Evolutionary conservation across 2,888 invertebrate genomes (phyloP).

Genomic region (Heliconius cydno): DNA sequence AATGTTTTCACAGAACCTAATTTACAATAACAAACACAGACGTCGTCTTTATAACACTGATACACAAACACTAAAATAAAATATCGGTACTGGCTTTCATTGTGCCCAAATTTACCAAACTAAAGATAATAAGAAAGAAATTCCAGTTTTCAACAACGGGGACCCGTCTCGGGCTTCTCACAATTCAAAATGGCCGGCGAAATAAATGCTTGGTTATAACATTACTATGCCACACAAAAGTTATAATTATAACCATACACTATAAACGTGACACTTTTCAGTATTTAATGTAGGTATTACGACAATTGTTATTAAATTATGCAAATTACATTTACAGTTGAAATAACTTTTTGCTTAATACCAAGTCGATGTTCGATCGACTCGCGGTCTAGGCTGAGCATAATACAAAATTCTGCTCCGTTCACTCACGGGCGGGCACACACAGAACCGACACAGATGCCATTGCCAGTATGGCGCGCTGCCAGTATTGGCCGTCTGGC

Average conservation of each 20-base stretch:
- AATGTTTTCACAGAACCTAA: conserved; percentile 27
- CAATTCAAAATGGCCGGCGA: conserved; percentile 79
- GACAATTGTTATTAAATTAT: conserved; percentile 58
- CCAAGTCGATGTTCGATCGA: conserved; percentile 50
- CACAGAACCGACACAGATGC: conserved; percentile 61
- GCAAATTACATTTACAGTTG: conserved; percentile 58
- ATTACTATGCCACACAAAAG: conserved; percentile 47
- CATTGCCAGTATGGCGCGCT: conserved; percentile 67
- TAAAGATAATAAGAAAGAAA: conserved; percentile 53
- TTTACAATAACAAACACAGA: conserved; percentile 39
- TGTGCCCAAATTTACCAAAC: conserved; percentile 35
- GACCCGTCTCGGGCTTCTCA: conserved; percentile 53
- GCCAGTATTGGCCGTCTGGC: conserved; percentile 74
- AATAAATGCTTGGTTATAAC: conserved; percentile 53
- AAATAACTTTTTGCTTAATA: conserved; percentile 49
- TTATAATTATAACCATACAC: conserved; percentile 13
- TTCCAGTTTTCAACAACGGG: conserved; percentile 66
- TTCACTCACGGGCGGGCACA: conserved; percentile 64
- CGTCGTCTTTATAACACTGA: conserved; percentile 30
- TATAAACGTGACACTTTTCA: conserved; percentile 27
- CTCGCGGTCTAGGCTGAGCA: conserved; percentile 53
- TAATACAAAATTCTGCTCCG: conserved; percentile 64
- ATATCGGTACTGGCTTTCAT: conserved; percentile 44
- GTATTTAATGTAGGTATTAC: conserved; percentile 43
- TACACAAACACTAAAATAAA: conserved; percentile 34